Base-by-base conservation (phyloP, 2,888 invertebrate species). In the Nezara viridula region DNA sequence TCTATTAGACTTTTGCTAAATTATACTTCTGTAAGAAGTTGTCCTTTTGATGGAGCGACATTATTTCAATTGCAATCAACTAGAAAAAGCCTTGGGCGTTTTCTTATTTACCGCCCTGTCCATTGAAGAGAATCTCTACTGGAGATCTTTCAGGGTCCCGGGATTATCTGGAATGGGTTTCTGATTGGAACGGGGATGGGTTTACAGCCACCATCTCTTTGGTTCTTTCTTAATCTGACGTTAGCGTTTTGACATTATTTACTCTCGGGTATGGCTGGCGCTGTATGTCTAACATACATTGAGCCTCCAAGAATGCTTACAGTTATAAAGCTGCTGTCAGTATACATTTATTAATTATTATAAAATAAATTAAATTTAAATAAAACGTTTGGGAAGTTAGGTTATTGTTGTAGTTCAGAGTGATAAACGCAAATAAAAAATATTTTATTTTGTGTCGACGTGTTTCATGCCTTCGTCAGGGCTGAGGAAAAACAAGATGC, bases 131-230 rank as follows among this genome's bases (percentile, higher is more conserved):
- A 37, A 73, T 73, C 66, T 73, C 66, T 19, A 0, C 66, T 19
- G 7, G 19, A 37, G 66, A 73, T 73, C 66, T 73, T 73, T 60
- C 27, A 14, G 60, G 60, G 27, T 5, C 9, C 37, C 66, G 37
- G 66, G 66, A 73, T 73, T 73, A 73, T 73, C 66, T 73, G 66
- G 66, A 73, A 73, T 73, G 66, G 66, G 66, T 19, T 32, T 73
- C 66, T 73, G 66, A 73, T 73, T 73, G 66, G 66, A 73, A 73
- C 14, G 37, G 66, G 66, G 66, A 37, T 32, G 66, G 37, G 32
- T 37, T 73, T 37, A 19, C 66, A 73, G 66, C 19, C 16, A 37
- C 32, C 10, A 32, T 19, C 37, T 73, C 37, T 37, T 12, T 37
- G 21, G 37, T 32, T 37, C 6, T 19, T 37, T 73, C 37, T 73